These are phyloP conservation scores for Periophthalmus modestus DNA, from an alignment of 2,113 vertebrate species.

Conservation along the genomic window DNA sequence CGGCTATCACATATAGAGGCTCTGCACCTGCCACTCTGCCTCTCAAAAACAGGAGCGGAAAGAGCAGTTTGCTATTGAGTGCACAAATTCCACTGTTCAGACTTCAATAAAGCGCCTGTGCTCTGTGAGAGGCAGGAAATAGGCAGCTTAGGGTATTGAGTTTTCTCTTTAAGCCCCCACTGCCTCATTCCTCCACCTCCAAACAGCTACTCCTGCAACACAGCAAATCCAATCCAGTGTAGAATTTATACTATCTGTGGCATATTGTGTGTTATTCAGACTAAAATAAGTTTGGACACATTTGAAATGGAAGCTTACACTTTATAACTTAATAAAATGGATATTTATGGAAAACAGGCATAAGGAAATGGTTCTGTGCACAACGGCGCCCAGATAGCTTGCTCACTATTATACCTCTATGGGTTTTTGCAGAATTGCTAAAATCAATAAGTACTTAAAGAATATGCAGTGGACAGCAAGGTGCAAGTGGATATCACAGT, in stretches of 20 bases:
- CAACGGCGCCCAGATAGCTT: too few species aligned
- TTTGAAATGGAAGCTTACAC: background rate
- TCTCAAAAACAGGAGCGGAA: background rate
- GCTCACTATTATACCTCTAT: too few species aligned
- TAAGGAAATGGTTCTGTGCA: too few species aligned
- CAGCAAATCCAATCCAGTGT: background rate
- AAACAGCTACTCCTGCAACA: background rate
- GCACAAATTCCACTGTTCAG: background rate
- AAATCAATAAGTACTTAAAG: too few species aligned
- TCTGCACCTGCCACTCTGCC: background rate
- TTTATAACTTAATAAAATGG: background rate
- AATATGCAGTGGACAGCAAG: too few species aligned
- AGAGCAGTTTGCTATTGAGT: background rate
- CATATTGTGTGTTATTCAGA: background rate
- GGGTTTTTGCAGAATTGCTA: too few species aligned
- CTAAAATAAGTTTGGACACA: background rate
- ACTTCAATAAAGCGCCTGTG: background rate
- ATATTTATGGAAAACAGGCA: background rate
- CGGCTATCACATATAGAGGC: background rate
- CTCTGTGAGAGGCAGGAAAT: background rate
- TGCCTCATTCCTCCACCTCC: background rate
- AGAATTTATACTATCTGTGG: background rate
- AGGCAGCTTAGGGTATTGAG: background rate
- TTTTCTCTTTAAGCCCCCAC: background rate
- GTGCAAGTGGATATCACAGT: too few species aligned